Conservation (phyloP, 2,113 vertebrate species). For the Cebus imitator region DNA sequence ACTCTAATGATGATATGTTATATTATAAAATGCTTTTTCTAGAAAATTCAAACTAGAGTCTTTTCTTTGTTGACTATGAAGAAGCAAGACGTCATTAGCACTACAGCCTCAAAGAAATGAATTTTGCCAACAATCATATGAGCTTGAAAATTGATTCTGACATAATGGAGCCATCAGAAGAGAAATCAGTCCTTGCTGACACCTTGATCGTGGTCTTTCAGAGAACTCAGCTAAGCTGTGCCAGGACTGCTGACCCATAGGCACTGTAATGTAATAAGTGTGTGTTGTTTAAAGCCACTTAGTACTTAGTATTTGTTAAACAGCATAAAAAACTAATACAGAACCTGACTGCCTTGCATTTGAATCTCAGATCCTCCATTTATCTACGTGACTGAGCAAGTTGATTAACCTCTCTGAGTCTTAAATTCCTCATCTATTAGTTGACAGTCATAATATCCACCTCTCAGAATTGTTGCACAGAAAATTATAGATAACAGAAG, state of each 20-base stretch:
- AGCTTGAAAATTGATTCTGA: background rate
- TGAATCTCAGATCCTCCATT: background rate
- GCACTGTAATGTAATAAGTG: background rate
- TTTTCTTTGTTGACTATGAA: background rate
- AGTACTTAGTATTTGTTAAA: background rate
- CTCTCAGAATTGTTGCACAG: background rate
- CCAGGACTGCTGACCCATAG: background rate
- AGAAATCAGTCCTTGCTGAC: background rate
- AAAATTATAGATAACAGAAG: slow-evolving; percentile 29
- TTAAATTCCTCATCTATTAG: background rate
- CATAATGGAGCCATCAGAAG: background rate
- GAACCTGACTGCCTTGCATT: background rate
- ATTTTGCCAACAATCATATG: background rate
- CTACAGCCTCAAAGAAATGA: background rate
- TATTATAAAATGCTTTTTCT: background rate
- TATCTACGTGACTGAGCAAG: background rate
- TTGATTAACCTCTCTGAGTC: background rate
- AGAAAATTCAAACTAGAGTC: background rate
- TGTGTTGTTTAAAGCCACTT: background rate
- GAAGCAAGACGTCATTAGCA: background rate
- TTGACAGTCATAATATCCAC: background rate
- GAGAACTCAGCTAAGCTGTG: background rate
- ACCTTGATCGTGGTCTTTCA: background rate
- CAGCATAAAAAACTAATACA: background rate
- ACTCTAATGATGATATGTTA: background rate